A percentile compares a stretch with the other conserved stretches of the same genome.
phyloP scores from a whole-genome alignment of 2,888 invertebrate species.

The Hirtodrosophila cameraria region DNA sequence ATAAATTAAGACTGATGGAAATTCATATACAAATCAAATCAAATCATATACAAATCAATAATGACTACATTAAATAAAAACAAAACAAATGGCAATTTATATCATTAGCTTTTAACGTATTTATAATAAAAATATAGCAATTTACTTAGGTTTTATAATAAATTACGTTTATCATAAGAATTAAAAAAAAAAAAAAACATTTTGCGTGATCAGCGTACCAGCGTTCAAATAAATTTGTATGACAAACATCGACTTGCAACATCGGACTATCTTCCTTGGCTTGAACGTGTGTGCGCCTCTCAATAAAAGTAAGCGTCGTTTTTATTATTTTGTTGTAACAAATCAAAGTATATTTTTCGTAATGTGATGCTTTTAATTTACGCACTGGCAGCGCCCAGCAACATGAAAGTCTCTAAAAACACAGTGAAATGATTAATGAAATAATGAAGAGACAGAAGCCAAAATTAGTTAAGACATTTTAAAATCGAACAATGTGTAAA shows the following conservation, averaged over 20 bases:
- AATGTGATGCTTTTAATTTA: slow-evolving; percentile 37
- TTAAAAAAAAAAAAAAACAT: not conserved
- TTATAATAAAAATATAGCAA: too few species aligned
- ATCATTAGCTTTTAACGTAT: too few species aligned
- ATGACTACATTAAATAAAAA: too few species aligned
- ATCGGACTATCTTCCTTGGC: not conserved
- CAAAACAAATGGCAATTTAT: too few species aligned
- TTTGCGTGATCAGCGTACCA: not conserved
- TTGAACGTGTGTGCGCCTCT: slow-evolving; percentile 33
- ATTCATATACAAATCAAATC: too few species aligned
- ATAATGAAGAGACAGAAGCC: not conserved
- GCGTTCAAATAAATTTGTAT: not conserved
- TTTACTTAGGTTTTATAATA: too few species aligned
- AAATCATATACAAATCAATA: too few species aligned
- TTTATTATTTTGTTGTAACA: slow-evolving; percentile 63
- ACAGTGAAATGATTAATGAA: slow-evolving; percentile 3
- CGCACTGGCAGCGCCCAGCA: slow-evolving; percentile 36
- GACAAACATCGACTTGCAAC: slow-evolving; percentile 9
- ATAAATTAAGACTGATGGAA: too few species aligned
- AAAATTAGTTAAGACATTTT: slow-evolving; percentile 29
- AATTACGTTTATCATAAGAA: too few species aligned
- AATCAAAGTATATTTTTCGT: slow-evolving; percentile 43
- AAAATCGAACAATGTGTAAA: slow-evolving; percentile 42
- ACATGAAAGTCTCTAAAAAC: not conserved
- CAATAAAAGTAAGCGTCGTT: slow-evolving; percentile 56